Base-by-base conservation (phyloP, 2,113 vertebrate species). In the Cebidichthys violaceus region DNA sequence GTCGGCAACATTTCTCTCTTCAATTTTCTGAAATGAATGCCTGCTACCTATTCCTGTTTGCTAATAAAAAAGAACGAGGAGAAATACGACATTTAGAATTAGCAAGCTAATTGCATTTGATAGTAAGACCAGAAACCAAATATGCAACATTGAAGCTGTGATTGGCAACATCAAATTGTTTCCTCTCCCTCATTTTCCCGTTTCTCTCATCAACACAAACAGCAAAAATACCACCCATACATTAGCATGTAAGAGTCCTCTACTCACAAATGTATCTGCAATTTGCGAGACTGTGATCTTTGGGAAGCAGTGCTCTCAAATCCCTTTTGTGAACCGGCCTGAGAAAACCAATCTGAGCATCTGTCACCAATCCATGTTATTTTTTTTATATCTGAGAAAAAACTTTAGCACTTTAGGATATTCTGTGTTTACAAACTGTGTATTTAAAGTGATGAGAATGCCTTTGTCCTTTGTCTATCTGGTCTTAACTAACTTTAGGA, bases 171-270 rank as follows among this genome's bases (percentile, higher is more conserved):
- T 59, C 7, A 37, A 14, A 35, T 22, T 39, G 20, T 85, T 60
- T 66, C 31, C n/a, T n/a, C 22, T 31, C n/a, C 11, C 14, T 76
- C n/a, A 75, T 59, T 55, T 65, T 57, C 47, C 52, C 14, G 0
- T 75, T 47, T 52, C 11, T 24, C 24, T 52, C 27, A 61, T 77
- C 27, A 72, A 68, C 81, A 54, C 52, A 67, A 80, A 43, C 45
- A 37, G 52, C 17, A 43, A 27, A 54, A 52, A 66, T 59, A n/a
- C 15, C n/a, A 47, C 6, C 52, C 69, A 29, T 67, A 22, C 29
- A 47, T n/a, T 9, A 59, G 13, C 67, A 55, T 64, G 50, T 14
- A 11, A 17, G 18, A 70, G 20, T 61, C 52, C 68, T 52, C 31
- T 18, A 15, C 24, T 35, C 22, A 15, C 27, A 57, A 10, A 72